Conservation (phyloP, 2,113 vertebrate species). For the Propithecus coquereli region DNA sequence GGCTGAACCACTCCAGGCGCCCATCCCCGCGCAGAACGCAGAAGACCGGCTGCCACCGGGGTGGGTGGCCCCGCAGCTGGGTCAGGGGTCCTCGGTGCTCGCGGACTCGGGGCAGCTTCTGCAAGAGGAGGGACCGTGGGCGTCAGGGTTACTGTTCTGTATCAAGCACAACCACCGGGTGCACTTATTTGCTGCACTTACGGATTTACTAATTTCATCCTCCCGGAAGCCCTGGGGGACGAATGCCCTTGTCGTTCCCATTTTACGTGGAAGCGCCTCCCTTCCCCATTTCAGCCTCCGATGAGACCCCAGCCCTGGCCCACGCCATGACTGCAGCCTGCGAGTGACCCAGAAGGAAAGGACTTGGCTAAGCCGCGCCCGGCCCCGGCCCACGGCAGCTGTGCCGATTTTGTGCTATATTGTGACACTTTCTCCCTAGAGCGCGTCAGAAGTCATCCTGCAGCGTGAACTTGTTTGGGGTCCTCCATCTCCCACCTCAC, state of each 20-base stretch:
- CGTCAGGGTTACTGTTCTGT: too few species aligned
- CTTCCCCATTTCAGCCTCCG: neutral
- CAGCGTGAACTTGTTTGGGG: neutral
- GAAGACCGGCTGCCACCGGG: constrained; percentile 62
- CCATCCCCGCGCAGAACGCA: constrained; percentile 69
- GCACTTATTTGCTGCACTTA: neutral
- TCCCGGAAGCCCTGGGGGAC: neutral
- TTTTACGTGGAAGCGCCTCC: too few species aligned
- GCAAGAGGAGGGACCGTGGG: neutral
- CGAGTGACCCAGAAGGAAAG: neutral
- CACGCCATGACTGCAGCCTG: neutral
- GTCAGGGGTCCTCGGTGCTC: constrained; percentile 65
- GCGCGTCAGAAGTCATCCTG: too few species aligned
- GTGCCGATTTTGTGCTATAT: neutral
- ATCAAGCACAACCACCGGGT: neutral
- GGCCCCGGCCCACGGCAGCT: neutral
- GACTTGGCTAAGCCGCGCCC: neutral
- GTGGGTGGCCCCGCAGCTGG: constrained; percentile 19
- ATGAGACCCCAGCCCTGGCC: neutral
- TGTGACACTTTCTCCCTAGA: neutral
- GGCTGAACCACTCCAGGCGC: constrained; percentile 64
- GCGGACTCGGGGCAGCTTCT: constrained; percentile 46
- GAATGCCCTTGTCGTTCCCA: neutral
- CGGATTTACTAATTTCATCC: neutral
- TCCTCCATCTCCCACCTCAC: neutral